These are phyloP conservation scores for Leptodactylus fuscus DNA, from an alignment of 2,113 vertebrate species.

Conservation along the genomic window DNA sequence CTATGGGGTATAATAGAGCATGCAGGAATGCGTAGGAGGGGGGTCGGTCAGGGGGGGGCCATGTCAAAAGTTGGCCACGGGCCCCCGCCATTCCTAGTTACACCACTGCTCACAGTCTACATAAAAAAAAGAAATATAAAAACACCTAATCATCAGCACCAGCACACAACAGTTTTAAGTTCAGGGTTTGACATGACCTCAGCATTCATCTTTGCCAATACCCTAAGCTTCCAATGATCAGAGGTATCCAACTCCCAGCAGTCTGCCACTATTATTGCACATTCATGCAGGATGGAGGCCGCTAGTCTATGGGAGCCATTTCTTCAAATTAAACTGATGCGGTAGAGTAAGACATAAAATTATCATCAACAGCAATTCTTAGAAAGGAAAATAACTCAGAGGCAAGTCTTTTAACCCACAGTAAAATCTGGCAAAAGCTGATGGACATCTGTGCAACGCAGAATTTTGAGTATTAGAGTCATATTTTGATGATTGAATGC, in stretches of 20 bases:
- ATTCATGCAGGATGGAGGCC: background rate
- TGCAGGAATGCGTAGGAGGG: too few species aligned
- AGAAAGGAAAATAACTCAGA: constrained; percentile 20
- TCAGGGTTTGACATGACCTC: too few species aligned
- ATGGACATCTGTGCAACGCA: background rate
- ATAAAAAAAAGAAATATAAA: too few species aligned
- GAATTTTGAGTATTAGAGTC: background rate
- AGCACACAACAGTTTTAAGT: background rate
- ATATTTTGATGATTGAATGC: too few species aligned
- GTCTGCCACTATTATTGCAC: constrained; percentile 22
- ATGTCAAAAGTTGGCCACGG: too few species aligned
- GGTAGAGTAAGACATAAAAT: background rate
- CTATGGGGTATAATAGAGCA: too few species aligned
- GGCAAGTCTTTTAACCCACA: background rate
- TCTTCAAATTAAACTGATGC: background rate
- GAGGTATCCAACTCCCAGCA: background rate
- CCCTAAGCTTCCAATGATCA: background rate
- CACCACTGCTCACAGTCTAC: too few species aligned
- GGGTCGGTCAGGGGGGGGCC: too few species aligned
- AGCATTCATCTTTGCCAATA: background rate
- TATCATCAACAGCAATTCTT: background rate
- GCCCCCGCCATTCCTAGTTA: too few species aligned
- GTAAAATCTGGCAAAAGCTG: background rate
- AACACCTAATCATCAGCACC: background rate
- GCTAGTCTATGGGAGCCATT: background rate